Evolutionary conservation across 2,113 vertebrate genomes (phyloP).

Genomic region (Thunnus maccoyii): DNA sequence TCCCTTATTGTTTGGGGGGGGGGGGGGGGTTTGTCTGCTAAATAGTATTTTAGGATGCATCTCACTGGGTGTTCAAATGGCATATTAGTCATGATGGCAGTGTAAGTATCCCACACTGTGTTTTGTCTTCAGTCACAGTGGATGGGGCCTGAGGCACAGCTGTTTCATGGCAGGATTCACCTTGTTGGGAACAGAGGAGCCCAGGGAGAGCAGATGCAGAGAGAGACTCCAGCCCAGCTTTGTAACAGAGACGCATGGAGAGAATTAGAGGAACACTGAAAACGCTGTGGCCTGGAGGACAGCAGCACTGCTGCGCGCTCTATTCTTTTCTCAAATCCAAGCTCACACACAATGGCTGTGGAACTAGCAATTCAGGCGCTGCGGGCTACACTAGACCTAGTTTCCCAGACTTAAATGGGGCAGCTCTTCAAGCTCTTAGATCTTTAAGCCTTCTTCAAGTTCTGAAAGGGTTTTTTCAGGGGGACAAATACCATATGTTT

Average conservation of each 20-base stretch:
- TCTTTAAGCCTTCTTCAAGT: conserved; percentile 65
- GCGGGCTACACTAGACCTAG: conserved; percentile 85
- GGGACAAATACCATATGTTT: conserved; percentile 17
- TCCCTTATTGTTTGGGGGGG: not conserved
- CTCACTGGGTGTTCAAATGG: conserved; percentile 44
- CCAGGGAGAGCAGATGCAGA: conserved; percentile 57
- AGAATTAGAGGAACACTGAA: conserved; percentile 75
- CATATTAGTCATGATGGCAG: conserved; percentile 52
- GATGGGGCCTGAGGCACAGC: conserved; percentile 45
- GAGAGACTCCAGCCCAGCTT: conserved; percentile 53
- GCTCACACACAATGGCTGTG: conserved; percentile 75
- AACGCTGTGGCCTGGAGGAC: conserved; percentile 76
- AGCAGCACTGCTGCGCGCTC: conserved; percentile 57
- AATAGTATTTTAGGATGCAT: conserved; percentile 3
- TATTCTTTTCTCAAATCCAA: conserved; percentile 71
- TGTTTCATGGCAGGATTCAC: conserved; percentile 76
- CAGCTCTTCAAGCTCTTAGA: conserved; percentile 71
- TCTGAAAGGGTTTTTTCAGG: conserved; percentile 42
- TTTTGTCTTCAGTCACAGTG: conserved; percentile 53
- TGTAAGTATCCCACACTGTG: conserved; percentile 29
- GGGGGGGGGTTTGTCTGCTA: not conserved
- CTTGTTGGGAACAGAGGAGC: conserved; percentile 64
- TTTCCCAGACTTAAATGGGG: conserved; percentile 82
- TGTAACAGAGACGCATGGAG: conserved; percentile 66
- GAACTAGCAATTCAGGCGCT: conserved; percentile 78